These are phyloP conservation scores for Apodemia duryi DNA, from an alignment of 2,888 invertebrate genomes.

Conservation along the genomic window DNA sequence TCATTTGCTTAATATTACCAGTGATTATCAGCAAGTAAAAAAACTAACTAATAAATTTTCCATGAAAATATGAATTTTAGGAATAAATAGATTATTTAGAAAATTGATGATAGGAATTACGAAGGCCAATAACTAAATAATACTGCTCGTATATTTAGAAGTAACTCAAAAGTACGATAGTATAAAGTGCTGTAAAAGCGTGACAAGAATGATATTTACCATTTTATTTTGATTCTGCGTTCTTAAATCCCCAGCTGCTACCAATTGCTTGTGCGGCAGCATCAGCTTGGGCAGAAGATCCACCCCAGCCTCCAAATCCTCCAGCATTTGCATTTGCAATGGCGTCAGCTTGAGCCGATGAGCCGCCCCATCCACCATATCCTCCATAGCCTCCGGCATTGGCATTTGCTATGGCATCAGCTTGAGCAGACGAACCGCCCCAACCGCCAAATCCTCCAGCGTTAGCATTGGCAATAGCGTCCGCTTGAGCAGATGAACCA, in stretches of 20 bases:
- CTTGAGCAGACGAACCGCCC: conserved; percentile 20
- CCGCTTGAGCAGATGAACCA: conserved; percentile 22
- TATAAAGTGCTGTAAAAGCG: too few species aligned
- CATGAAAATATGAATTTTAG: too few species aligned
- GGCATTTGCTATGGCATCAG: conserved; percentile 26
- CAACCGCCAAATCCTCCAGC: conserved; percentile 25
- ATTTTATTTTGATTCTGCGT: conserved; percentile 5
- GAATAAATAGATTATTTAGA: too few species aligned
- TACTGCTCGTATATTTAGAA: too few species aligned
- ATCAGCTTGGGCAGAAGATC: conserved; percentile 1
- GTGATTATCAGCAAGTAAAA: too few species aligned
- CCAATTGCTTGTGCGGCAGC: neutral
- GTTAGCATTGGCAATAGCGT: conserved; percentile 28
- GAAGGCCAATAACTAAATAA: too few species aligned
- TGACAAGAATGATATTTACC: neutral
- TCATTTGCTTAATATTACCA: too few species aligned
- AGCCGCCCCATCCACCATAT: conserved; percentile 16
- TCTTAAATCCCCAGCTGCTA: conserved; percentile 13
- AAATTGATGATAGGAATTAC: too few species aligned
- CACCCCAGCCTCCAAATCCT: conserved; percentile 24
- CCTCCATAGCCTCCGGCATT: conserved; percentile 21
- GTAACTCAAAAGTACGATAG: too few species aligned
- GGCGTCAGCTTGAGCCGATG: conserved; percentile 16
- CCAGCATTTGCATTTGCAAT: conserved; percentile 23
- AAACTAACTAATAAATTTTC: too few species aligned